Evolutionary conservation across 2,888 invertebrate species (phyloP).

Genomic region (Drosophila pseudotakahashii): DNA sequence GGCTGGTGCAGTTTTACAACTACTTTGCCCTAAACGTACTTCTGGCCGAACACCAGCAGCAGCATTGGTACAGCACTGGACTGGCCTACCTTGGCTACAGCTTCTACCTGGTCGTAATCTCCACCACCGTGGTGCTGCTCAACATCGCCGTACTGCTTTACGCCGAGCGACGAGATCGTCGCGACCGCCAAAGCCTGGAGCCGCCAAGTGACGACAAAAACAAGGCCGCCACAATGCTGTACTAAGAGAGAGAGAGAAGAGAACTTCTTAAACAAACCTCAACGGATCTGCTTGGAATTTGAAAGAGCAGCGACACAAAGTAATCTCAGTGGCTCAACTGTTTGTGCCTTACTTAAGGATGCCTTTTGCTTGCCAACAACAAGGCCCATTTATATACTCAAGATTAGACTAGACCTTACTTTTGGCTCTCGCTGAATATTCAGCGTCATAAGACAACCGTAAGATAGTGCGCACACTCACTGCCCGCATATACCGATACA

Average conservation of each 20-base stretch:
- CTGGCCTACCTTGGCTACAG: constrained; percentile 93
- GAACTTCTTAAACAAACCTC: constrained; percentile 60
- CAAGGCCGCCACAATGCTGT: constrained; percentile 84
- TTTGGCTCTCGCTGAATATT: constrained; percentile 47
- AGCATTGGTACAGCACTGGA: constrained; percentile 93
- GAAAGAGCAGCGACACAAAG: constrained; percentile 35
- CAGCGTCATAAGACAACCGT: constrained; percentile 34
- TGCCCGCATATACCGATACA: constrained; percentile 17
- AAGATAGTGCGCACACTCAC: constrained; percentile 30
- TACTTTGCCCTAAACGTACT: constrained; percentile 93
- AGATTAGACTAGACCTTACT: constrained; percentile 18
- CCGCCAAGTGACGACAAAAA: constrained; percentile 82
- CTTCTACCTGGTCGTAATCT: constrained; percentile 87
- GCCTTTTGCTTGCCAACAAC: constrained; percentile 66
- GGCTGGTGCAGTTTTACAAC: constrained; percentile 93
- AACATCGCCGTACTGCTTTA: constrained; percentile 81
- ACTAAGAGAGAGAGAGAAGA: constrained; percentile 59
- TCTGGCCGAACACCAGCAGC: constrained; percentile 90
- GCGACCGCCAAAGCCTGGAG: constrained; percentile 78
- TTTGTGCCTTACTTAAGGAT: constrained; percentile 65
- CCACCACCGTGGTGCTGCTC: constrained; percentile 82
- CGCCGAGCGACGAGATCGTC: constrained; percentile 77
- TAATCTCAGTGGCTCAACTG: constrained; percentile 68
- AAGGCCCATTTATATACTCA: constrained; percentile 26
- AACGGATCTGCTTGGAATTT: constrained; percentile 47